Percentiles rank a stretch among this genome's conserved stretches.
Evolutionary conservation across 1,140 invertebrate species (phyloP).

Genomic region (Triops longicaudatus): DNA sequence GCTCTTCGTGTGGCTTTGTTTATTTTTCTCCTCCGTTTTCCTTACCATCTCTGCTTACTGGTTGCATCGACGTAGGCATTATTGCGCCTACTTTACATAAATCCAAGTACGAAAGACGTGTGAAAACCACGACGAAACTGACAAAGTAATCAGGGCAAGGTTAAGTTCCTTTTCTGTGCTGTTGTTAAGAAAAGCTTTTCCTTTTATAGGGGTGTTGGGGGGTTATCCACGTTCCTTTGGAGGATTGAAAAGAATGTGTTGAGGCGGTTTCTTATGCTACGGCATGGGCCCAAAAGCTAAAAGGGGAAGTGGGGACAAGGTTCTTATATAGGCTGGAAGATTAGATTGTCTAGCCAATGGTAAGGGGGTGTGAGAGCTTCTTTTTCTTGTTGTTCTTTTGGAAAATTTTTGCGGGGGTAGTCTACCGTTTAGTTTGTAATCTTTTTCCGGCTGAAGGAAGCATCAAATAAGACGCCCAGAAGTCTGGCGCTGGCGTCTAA

Average conservation of each 20-base stretch:
- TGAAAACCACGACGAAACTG: too few relatives aligned
- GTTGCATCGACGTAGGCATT: too few relatives aligned
- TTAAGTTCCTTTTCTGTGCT: too few relatives aligned
- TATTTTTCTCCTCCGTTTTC: too few relatives aligned
- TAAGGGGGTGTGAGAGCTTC: neutral
- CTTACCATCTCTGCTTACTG: too few relatives aligned
- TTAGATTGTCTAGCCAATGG: neutral
- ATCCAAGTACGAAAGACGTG: too few relatives aligned
- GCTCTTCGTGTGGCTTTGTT: too few relatives aligned
- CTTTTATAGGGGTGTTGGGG: neutral
- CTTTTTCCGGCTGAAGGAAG: neutral
- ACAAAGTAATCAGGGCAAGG: too few relatives aligned
- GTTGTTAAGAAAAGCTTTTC: too few relatives aligned
- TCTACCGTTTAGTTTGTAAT: neutral
- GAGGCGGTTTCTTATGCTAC: neutral
- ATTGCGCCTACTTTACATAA: too few relatives aligned
- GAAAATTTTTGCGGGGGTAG: too few relatives aligned
- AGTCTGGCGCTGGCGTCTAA: neutral
- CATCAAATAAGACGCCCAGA: neutral
- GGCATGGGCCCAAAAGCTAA: neutral
- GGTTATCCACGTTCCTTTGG: neutral
- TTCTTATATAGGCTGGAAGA: neutral
- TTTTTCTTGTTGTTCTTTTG: too few relatives aligned
- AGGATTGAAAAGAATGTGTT: slow-evolving; percentile 7
- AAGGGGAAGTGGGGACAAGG: neutral